Percentiles rank a stretch among this genome's conserved stretches.
Conservation (phyloP, 2,113 vertebrate genomes). For the Hydrochoerus hydrochaeris region DNA sequence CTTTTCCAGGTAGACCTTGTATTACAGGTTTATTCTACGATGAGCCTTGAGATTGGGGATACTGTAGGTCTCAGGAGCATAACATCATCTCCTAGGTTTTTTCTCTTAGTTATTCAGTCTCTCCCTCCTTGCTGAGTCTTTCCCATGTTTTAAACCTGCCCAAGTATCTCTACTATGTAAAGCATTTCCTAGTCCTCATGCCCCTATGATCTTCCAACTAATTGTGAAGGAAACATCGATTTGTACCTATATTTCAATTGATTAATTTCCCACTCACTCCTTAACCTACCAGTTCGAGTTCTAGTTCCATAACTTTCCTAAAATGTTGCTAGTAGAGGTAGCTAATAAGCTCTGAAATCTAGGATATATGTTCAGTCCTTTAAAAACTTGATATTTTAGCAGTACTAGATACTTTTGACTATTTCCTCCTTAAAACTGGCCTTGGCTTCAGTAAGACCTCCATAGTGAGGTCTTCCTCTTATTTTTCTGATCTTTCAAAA, state of each 20-base stretch:
- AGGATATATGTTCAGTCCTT: neutral
- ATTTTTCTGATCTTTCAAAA: neutral
- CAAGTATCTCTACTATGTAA: neutral
- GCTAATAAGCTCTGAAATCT: neutral
- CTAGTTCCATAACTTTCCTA: neutral
- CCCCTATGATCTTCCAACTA: neutral
- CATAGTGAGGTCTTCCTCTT: neutral
- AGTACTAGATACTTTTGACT: neutral
- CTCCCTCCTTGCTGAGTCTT: neutral
- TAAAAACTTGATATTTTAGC: neutral
- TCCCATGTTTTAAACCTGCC: neutral
- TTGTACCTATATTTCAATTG: neutral
- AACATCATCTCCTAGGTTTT: neutral
- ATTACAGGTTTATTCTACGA: neutral
- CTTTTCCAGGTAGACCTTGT: neutral
- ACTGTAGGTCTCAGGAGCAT: neutral
- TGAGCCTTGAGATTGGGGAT: neutral
- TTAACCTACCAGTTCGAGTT: neutral
- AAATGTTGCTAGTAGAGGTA: neutral
- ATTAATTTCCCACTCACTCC: neutral
- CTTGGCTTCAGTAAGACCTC: neutral
- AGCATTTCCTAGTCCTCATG: neutral
- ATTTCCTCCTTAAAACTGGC: neutral
- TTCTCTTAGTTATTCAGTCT: neutral
- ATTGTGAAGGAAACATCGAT: neutral